Percentiles rank a stretch among this genome's conserved stretches.
Conservation (phyloP, 2,113 vertebrate genomes). For the Enhydra lutris region DNA sequence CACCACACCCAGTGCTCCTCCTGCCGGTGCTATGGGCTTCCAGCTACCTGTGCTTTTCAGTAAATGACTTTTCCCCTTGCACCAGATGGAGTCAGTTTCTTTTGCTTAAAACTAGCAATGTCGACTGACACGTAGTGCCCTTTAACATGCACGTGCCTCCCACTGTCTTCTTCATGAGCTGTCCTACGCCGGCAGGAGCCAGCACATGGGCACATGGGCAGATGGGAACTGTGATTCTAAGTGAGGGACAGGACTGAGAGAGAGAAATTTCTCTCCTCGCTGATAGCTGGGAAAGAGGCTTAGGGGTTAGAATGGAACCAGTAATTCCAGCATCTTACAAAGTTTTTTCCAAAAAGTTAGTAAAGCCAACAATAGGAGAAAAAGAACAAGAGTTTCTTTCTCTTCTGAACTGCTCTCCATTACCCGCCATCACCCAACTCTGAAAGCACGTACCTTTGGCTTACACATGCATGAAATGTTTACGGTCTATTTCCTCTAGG, state of each 20-base stretch:
- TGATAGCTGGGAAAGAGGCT: neutral
- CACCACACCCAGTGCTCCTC: too few relatives aligned
- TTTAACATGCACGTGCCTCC: neutral
- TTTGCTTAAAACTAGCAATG: neutral
- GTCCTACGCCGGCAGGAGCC: rapidly evolving
- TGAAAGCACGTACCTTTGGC: neutral
- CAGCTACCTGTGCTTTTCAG: neutral
- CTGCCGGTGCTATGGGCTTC: neutral
- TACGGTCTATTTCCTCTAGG: neutral
- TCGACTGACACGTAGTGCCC: neutral
- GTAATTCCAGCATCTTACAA: neutral
- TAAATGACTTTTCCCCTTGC: neutral
- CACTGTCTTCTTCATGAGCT: neutral
- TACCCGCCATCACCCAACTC: neutral
- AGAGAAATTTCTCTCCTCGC: neutral
- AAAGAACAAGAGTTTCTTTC: neutral
- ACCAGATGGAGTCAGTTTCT: neutral
- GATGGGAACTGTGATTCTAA: neutral
- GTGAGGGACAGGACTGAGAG: neutral
- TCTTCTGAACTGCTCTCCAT: neutral
- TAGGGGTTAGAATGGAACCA: neutral
- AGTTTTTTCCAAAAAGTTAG: neutral
- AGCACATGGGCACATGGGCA: neutral
- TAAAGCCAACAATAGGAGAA: neutral
- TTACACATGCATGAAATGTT: neutral